Conservation (phyloP, 2,797 vertebrate genomes). For the Amblyopsis hoosieri region DNA sequence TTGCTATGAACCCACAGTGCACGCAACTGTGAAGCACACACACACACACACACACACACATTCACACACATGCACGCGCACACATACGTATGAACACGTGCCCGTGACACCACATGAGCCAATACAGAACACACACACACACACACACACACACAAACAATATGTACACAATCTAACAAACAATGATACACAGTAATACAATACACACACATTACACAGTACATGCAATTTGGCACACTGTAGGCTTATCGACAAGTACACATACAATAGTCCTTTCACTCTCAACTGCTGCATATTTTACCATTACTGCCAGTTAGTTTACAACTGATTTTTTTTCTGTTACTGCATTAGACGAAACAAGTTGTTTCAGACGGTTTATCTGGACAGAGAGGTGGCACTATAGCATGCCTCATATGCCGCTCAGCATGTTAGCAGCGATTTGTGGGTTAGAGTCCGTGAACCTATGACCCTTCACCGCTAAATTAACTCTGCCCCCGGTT, state of each 20-base stretch:
- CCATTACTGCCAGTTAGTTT: not conserved
- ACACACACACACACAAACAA: constrained; percentile 1
- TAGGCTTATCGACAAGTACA: not conserved
- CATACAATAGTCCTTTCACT: not conserved
- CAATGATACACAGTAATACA: not conserved
- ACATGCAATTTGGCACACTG: not conserved
- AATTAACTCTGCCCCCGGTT: constrained; percentile 67
- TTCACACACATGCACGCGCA: constrained; percentile 22
- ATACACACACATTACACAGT: not conserved
- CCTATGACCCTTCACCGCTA: constrained; percentile 62
- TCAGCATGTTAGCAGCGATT: constrained; percentile 29
- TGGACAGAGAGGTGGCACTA: constrained; percentile 26
- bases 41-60: constrained; percentile 1
- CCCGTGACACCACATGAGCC: not conserved
- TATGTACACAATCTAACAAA: not conserved
- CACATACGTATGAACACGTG: constrained; percentile 12
- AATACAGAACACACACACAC: constrained; percentile 7
- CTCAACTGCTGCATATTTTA: not conserved
- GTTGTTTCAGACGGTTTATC: not conserved
- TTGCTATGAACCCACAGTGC: constrained; percentile 59
- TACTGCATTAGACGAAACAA: not conserved
- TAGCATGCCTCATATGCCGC: constrained; percentile 28
- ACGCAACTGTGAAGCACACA: constrained; percentile 60
- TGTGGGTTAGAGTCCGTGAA: constrained; percentile 42
- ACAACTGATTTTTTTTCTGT: not conserved